Evolutionary conservation across 2,797 vertebrate genomes (phyloP).

Genomic region (Sparus aurata): DNA sequence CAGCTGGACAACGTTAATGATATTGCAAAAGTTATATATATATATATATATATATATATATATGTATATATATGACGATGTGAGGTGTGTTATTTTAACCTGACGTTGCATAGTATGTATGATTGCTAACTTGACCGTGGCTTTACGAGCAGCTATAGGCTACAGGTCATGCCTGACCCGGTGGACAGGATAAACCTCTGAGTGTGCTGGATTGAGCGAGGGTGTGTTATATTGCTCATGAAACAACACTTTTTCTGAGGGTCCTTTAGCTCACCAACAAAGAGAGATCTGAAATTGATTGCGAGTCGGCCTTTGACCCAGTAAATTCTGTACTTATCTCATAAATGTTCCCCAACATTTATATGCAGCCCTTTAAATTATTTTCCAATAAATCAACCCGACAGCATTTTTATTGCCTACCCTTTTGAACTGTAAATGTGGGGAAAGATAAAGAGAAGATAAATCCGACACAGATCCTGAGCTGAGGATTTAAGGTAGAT

Average conservation of each 20-base stretch:
- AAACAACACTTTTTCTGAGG: neutral
- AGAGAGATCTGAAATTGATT: neutral
- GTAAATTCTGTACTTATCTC: neutral
- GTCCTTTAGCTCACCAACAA: slow-evolving; percentile 1
- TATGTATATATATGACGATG: too few relatives aligned
- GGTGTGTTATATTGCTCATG: neutral
- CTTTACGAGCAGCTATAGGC: neutral
- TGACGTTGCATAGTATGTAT: too few relatives aligned
- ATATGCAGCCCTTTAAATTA: neutral
- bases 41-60: too few relatives aligned
- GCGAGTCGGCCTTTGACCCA: neutral
- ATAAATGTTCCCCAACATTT: neutral
- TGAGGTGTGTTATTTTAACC: too few relatives aligned
- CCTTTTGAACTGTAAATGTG: slow-evolving; percentile 39
- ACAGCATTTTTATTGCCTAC: slow-evolving; percentile 22
- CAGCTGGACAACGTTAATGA: too few relatives aligned
- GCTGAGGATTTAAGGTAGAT: slow-evolving; percentile 15
- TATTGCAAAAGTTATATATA: too few relatives aligned
- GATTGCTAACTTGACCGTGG: too few relatives aligned
- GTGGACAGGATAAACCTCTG: neutral
- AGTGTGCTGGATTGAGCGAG: neutral
- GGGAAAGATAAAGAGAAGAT: slow-evolving; percentile 18
- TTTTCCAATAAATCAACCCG: slow-evolving; percentile 13
- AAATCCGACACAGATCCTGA: slow-evolving; percentile 22
- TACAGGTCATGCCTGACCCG: neutral